Evolutionary conservation across 30 jellyfish, hydroid and myxozoan species (phyloP).

Genomic region (Turritopsis rubra): DNA sequence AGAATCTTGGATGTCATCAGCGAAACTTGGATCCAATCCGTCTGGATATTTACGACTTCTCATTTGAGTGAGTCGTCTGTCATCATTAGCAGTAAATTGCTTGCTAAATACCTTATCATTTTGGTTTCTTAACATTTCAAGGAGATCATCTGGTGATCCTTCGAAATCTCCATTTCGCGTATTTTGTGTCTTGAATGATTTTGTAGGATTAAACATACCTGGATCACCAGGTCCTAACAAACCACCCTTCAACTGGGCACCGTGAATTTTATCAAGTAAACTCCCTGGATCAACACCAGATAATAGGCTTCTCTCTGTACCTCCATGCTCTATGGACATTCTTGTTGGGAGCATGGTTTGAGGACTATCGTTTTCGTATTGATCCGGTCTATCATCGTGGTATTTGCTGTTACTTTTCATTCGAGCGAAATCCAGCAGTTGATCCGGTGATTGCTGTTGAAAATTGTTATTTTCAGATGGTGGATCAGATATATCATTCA

Average conservation of each 20-base stretch:
- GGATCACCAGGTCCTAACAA: constrained; percentile 95
- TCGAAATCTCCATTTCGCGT: constrained; percentile 7
- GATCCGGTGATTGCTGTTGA: constrained; percentile 53
- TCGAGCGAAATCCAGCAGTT: constrained; percentile 71
- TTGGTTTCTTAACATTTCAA: constrained; percentile 74
- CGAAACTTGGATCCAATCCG: constrained; percentile 90
- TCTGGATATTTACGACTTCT: constrained; percentile 21
- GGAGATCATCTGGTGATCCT: constrained; percentile 75
- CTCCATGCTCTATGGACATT: constrained; percentile 18
- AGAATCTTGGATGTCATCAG: constrained; percentile 52
- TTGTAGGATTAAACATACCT: constrained; percentile 43
- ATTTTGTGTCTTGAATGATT: constrained; percentile 2
- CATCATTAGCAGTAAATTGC: neutral
- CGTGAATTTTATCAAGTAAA: constrained; percentile 72
- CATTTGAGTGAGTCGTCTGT: constrained; percentile 26
- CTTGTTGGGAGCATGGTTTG: constrained; percentile 30
- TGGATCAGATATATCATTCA: constrained; percentile 94
- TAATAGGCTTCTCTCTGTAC: constrained; percentile 10
- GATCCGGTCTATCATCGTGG: neutral
- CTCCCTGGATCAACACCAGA: constrained; percentile 50
- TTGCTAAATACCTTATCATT: constrained; percentile 38
- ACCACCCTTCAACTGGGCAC: constrained; percentile 50
- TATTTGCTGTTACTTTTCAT: constrained; percentile 23
- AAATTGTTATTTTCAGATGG: constrained; percentile 2
- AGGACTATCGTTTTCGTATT: constrained; percentile 28